These are phyloP conservation scores for Molorchus minor DNA, from an alignment of 2,888 invertebrate species.

Conservation along the genomic window DNA sequence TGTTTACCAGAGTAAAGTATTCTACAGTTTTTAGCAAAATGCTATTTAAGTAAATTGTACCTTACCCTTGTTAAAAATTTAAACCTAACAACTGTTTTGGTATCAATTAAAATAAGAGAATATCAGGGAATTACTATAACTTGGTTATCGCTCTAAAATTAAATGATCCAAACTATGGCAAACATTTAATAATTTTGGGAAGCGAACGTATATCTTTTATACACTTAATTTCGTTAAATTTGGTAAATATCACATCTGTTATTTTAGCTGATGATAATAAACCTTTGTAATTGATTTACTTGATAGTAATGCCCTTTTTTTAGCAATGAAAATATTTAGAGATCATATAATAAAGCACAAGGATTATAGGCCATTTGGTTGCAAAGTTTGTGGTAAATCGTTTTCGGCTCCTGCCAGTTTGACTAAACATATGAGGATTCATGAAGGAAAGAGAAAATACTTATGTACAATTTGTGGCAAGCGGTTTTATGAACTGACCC, in stretches of 20 bases:
- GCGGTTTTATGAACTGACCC: slow-evolving; percentile 55
- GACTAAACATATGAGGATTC: slow-evolving; percentile 55
- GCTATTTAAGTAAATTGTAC: too few relatives aligned
- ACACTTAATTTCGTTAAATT: too few relatives aligned
- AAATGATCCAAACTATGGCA: too few relatives aligned
- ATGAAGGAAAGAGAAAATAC: slow-evolving; percentile 56
- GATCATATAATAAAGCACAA: slow-evolving; percentile 50
- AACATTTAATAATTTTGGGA: too few relatives aligned
- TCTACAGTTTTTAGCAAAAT: too few relatives aligned
- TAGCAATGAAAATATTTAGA: slow-evolving; percentile 53
- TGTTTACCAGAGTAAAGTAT: too few relatives aligned
- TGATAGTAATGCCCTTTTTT: not conserved
- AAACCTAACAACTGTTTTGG: too few relatives aligned
- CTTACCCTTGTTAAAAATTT: too few relatives aligned
- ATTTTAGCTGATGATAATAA: not conserved
- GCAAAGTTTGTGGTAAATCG: slow-evolving; percentile 53
- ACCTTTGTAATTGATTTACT: not conserved
- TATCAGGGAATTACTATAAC: too few relatives aligned
- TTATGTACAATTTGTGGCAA: slow-evolving; percentile 57
- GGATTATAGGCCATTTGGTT: slow-evolving; percentile 54
- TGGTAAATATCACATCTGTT: not conserved
- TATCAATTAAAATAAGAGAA: too few relatives aligned
- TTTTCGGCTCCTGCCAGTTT: slow-evolving; percentile 51
- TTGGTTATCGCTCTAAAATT: too few relatives aligned
- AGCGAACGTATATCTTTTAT: too few relatives aligned